These are phyloP conservation scores for Drosophila austrosaltans DNA, from an alignment of 2,888 invertebrate genomes.

Conservation along the genomic window DNA sequence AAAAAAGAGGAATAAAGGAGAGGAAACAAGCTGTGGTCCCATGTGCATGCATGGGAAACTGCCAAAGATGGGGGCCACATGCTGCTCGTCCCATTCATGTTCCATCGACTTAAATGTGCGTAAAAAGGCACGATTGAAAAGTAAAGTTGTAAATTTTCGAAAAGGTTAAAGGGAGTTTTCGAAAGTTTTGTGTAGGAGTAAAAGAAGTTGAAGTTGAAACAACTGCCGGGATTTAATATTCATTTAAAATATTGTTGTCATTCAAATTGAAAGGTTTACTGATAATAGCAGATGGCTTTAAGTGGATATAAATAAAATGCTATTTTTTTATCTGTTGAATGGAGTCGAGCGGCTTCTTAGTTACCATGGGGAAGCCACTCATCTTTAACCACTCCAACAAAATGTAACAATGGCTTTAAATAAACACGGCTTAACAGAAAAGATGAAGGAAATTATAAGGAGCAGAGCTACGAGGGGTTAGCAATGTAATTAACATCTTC, in stretches of 20 bases:
- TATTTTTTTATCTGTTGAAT: no score
- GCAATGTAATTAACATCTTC: no score
- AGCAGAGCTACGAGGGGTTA: no score
- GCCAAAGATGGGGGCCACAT: slow-evolving; percentile 8
- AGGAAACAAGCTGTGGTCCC: slow-evolving; percentile 29
- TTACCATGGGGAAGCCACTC: no score
- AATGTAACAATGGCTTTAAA: no score
- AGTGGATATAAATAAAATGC: no score
- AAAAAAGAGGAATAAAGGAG: neutral
- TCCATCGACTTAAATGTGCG: slow-evolving; percentile 10
- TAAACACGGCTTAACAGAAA: no score
- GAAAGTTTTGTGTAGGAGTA: neutral
- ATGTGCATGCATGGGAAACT: slow-evolving; percentile 22
- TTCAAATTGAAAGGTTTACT: slow-evolving; percentile 1
- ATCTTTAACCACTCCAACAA: no score
- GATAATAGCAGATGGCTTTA: no score
- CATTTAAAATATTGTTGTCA: neutral
- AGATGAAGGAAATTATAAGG: no score
- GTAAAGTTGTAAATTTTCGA: slow-evolving; percentile 10
- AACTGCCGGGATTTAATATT: slow-evolving; percentile 4
- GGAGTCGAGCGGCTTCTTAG: no score
- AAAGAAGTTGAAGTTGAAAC: neutral
- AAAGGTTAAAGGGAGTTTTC: slow-evolving; percentile 6
- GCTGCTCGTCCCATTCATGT: slow-evolving; percentile 7
- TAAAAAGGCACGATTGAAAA: slow-evolving; percentile 4